Percentiles rank a stretch among this genome's conserved stretches.
phyloP scores from a whole-genome alignment of 2,113 vertebrate genomes.

The Cryptomyrus ogoouensis region DNA sequence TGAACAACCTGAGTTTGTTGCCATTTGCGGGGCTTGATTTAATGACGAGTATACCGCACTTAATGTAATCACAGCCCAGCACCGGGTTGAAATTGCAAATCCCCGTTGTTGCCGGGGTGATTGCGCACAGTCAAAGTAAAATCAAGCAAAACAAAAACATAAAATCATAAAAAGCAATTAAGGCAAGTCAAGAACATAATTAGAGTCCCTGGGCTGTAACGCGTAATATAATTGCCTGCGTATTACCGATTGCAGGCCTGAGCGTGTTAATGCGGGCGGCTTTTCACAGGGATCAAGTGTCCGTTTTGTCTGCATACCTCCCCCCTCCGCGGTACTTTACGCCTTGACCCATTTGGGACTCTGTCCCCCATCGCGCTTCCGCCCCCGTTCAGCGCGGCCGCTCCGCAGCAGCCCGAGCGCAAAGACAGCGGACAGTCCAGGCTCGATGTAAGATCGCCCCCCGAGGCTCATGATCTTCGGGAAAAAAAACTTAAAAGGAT shows the following conservation, averaged over 20 bases:
- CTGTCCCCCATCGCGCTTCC: background rate
- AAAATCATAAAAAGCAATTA: background rate
- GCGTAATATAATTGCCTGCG: background rate
- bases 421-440: background rate
- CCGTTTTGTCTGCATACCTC: background rate
- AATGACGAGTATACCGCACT: background rate
- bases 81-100: background rate
- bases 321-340: background rate
- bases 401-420: slow-evolving; percentile 1
- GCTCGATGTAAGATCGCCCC: background rate
- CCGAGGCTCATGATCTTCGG: background rate
- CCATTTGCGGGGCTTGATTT: background rate
- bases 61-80: slow-evolving; percentile 1
- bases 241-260: background rate
- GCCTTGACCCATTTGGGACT: slow-evolving; percentile 21
- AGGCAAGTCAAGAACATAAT: background rate
- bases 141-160: background rate
- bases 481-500: background rate
- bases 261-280: background rate
- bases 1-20: background rate
- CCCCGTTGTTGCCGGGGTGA: background rate
- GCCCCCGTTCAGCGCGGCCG: slow-evolving; percentile 1
- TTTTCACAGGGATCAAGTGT: background rate
- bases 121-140: background rate
- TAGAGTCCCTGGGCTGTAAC: background rate